Base-by-base conservation (phyloP, 2,888 invertebrate genomes). In the Rambutsinella grinnellia region DNA sequence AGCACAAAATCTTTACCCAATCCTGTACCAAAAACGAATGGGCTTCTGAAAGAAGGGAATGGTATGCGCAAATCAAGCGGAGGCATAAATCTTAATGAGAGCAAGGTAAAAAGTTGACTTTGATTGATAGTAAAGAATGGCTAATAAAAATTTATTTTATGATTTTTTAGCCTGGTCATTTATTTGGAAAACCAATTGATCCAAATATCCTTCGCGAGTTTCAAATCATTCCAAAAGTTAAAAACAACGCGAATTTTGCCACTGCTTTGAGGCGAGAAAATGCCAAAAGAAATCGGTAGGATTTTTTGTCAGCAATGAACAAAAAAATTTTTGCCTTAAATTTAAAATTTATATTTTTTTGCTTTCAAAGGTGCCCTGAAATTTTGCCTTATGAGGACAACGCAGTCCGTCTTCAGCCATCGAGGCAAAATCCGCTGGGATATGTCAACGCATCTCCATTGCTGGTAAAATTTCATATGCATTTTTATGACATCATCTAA, bases 371-470 rank as follows among this genome's bases (percentile, higher is more conserved):
- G 83, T 91, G 90, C 85, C 89, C 90, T 75, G 93, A 93, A 86
- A 91, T 94, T 83, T 89, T 96, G 80, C 97, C 97, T 0, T 97
- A 97, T 86, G 96, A 95, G 85, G 94, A 95, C 85, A 96, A 95
- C 86, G 87, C 96, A 62, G 93, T 97, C 44, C 89, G 93, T 77
- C 88, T 97, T 23, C 91, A 92, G n/a, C 93, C 96, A 5, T 90
- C 92, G 10, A 92, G 93, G 84, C 90, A 91, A 83, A 97, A 97
- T 87, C 92, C 93, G 66, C 90, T 91, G 85, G 97, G 97, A 15
- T 97, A 97, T 85, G 93, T 97, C 82, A 97, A 97, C 88, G 96
- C 96, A 1, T 96, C 95, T 2, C 94, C 95, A 85, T 91, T 97
- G 78, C 93, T 94, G 84, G 95, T 95, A 86, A 86, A 36, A n/a